Evolutionary conservation across 2,888 invertebrate genomes (phyloP).

Genomic region (Drosophila sordidula): DNA sequence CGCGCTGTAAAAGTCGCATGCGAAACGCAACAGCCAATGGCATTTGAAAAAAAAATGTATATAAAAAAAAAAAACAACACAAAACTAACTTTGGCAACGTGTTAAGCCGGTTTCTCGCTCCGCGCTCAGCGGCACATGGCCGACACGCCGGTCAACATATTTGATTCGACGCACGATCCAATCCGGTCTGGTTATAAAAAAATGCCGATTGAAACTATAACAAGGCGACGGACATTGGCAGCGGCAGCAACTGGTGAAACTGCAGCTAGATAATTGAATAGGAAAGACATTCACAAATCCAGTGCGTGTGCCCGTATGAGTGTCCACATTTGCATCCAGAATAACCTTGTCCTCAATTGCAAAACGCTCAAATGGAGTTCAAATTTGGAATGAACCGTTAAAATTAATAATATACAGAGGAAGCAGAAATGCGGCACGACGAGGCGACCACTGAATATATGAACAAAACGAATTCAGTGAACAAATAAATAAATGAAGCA

Average conservation of each 20-base stretch:
- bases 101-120: slow-evolving; percentile 67
- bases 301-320: neutral
- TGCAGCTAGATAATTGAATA: slow-evolving; percentile 37
- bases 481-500: slow-evolving; percentile 43
- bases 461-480: slow-evolving; percentile 16
- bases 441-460: slow-evolving; percentile 17
- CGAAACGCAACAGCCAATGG: slow-evolving; percentile 56
- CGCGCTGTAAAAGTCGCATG: slow-evolving; percentile 48
- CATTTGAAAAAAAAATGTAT: slow-evolving; percentile 48
- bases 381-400: slow-evolving; percentile 47
- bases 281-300: slow-evolving; percentile 1
- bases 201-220: slow-evolving; percentile 55
- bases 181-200: slow-evolving; percentile 42
- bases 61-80: slow-evolving; percentile 6
- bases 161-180: slow-evolving; percentile 38
- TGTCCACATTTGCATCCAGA: slow-evolving; percentile 11
- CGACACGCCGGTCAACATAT: slow-evolving; percentile 55
- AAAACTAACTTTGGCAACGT: slow-evolving; percentile 73
- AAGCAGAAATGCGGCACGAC: slow-evolving; percentile 15
- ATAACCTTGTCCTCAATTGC: slow-evolving; percentile 26
- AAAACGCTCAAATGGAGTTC: slow-evolving; percentile 11
- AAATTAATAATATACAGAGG: slow-evolving; percentile 11
- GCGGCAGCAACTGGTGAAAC: slow-evolving; percentile 37
- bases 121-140: slow-evolving; percentile 45
- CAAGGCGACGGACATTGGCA: slow-evolving; percentile 39